Percentiles rank a stretch among this genome's conserved stretches.
Evolutionary conservation across 2,113 vertebrate genomes (phyloP).

Genomic region (Bambusicola thoracicus): DNA sequence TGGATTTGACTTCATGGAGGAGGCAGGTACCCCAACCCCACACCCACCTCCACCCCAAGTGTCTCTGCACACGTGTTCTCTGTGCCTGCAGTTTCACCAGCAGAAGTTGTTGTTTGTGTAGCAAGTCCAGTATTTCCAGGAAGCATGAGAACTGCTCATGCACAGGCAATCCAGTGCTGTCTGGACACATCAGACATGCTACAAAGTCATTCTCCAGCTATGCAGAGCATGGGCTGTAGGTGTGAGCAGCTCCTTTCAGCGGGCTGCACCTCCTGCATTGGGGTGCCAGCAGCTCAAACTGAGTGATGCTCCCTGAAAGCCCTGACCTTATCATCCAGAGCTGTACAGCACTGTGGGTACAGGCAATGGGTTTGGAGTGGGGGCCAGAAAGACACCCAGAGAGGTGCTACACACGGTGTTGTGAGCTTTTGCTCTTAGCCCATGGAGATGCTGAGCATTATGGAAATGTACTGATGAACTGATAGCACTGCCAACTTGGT

Average conservation of each 20-base stretch:
- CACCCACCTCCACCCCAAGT: background rate
- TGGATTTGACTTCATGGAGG: background rate
- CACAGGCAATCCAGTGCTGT: constrained; percentile 5
- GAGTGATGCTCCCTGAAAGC: background rate
- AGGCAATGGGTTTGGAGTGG: background rate
- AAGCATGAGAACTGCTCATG: background rate
- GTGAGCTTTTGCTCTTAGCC: background rate
- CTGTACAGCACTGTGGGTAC: background rate
- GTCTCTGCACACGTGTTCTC: background rate
- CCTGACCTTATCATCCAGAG: background rate
- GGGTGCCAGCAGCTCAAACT: background rate
- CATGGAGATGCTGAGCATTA: accelerated
- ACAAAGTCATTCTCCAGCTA: background rate
- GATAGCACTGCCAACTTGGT: background rate
- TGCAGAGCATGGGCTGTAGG: background rate
- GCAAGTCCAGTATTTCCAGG: background rate
- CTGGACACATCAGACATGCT: background rate
- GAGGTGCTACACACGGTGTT: background rate
- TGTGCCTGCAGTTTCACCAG: background rate
- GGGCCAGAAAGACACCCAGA: background rate
- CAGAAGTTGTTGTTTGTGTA: background rate
- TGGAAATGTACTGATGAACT: background rate
- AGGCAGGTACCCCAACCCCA: background rate
- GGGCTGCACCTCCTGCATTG: background rate
- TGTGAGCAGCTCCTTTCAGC: background rate